Evolutionary conservation across 2,888 invertebrate species (phyloP).

Genomic region (Philaethria dido): DNA sequence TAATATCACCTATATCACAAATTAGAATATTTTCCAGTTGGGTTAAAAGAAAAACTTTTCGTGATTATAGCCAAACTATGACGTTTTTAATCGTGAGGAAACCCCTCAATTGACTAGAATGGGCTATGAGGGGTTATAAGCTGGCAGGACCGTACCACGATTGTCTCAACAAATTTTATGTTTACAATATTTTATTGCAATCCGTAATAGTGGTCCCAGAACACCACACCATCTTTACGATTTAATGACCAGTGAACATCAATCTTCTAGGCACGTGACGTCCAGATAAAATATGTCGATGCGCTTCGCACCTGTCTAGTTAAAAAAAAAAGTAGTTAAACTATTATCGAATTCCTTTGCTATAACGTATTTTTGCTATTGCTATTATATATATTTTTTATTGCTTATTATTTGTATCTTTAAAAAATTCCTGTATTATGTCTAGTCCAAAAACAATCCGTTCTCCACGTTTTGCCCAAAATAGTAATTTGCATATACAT

Average conservation of each 20-base stretch:
- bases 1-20: too few relatives aligned
- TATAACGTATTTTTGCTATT: conserved; percentile 1
- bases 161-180: too few relatives aligned
- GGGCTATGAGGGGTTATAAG: too few relatives aligned
- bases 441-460: not conserved
- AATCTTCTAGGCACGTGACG: conserved; percentile 60
- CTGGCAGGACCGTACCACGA: too few relatives aligned
- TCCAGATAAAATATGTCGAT: conserved; percentile 50
- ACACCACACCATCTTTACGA: not conserved
- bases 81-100: too few relatives aligned
- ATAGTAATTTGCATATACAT: too few relatives aligned
- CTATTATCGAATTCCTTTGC: conserved; percentile 42
- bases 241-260: conserved; percentile 48
- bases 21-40: too few relatives aligned
- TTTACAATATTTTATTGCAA: not conserved
- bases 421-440: not conserved
- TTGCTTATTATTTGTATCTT: not conserved
- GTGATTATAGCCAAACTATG: too few relatives aligned
- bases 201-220: conserved; percentile 1
- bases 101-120: too few relatives aligned
- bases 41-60: too few relatives aligned
- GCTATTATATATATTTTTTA: not conserved
- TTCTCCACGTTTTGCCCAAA: too few relatives aligned
- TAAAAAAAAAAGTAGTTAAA: too few relatives aligned
- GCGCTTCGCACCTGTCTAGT: conserved; percentile 55